Percentiles rank a stretch among this genome's conserved stretches.
Evolutionary conservation across 1,140 invertebrate species (phyloP).

Genomic region (Halesus radiatus): DNA sequence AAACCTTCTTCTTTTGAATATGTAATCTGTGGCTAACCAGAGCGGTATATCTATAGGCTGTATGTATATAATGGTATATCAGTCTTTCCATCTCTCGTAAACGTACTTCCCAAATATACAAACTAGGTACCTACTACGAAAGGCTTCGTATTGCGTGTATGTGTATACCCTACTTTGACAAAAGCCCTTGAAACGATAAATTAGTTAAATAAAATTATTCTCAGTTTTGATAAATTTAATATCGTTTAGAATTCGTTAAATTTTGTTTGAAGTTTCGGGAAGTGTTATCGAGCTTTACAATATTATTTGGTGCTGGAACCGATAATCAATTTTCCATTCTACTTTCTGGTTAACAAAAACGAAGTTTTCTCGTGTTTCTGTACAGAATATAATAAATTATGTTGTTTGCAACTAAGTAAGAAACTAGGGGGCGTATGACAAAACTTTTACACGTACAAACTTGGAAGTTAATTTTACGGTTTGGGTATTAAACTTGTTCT

Average conservation of each 20-base stretch:
- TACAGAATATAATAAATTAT: conserved; percentile 13
- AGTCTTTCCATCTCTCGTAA: too few relatives aligned
- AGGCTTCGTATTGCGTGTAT: too few relatives aligned
- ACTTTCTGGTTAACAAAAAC: conserved; percentile 3
- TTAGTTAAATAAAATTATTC: not conserved
- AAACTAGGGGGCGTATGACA: not conserved
- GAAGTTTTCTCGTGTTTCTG: not conserved
- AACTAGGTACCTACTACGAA: too few relatives aligned
- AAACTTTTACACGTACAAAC: not conserved
- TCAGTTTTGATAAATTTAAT: too few relatives aligned
- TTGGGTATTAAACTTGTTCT: too few relatives aligned
- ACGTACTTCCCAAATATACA: too few relatives aligned
- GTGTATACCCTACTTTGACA: too few relatives aligned
- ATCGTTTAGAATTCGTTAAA: not conserved
- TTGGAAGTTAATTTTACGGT: too few relatives aligned
- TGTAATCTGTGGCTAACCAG: too few relatives aligned
- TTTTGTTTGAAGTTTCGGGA: not conserved
- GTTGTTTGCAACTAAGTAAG: not conserved
- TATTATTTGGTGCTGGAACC: not conserved
- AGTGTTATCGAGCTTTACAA: not conserved
- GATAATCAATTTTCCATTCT: not conserved
- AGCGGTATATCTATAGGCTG: too few relatives aligned
- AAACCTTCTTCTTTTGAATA: too few relatives aligned
- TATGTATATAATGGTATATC: too few relatives aligned
- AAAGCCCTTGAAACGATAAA: not conserved